Percentiles rank a stretch among this genome's conserved stretches.
Conservation (phyloP, 2,888 invertebrate species). For the Ornithoptera alexandrae region DNA sequence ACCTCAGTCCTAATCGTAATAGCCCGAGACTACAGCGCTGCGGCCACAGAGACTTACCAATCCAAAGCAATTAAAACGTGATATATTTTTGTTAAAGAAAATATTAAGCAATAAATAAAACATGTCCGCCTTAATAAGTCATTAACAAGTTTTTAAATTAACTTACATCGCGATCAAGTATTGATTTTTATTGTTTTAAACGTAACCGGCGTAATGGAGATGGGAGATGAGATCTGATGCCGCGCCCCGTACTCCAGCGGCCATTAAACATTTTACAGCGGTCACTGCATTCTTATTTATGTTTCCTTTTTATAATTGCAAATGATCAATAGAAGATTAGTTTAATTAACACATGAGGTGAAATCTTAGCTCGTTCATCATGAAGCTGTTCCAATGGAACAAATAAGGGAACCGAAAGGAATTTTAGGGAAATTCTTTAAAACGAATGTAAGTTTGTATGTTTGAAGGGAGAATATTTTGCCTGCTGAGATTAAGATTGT, state of each 20-base stretch:
- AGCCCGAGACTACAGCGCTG: too few relatives aligned
- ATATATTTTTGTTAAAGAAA: too few relatives aligned
- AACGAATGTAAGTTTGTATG: too few relatives aligned
- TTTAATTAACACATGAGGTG: constrained; percentile 1
- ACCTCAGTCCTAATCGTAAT: too few relatives aligned
- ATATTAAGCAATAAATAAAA: constrained; percentile 14
- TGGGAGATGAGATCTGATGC: constrained; percentile 28
- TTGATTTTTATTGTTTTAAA: constrained; percentile 38
- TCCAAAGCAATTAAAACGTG: too few relatives aligned
- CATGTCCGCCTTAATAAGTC: constrained; percentile 11
- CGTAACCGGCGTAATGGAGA: constrained; percentile 29
- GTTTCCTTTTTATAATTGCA: constrained; percentile 24
- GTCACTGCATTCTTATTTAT: constrained; percentile 20
- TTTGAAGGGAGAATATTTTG: too few relatives aligned
- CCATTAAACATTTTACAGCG: constrained; percentile 22
- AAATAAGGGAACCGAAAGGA: too few relatives aligned
- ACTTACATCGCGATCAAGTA: constrained; percentile 29
- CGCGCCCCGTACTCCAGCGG: not conserved
- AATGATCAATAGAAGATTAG: constrained; percentile 6
- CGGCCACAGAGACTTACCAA: too few relatives aligned
- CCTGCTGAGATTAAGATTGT: too few relatives aligned
- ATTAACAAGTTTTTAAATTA: constrained; percentile 21
- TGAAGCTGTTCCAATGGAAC: too few relatives aligned
- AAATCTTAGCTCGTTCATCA: too few relatives aligned
- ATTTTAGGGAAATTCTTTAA: too few relatives aligned